Base-by-base conservation (phyloP, 2,113 vertebrate genomes). In the Pachycephala philippinensis region DNA sequence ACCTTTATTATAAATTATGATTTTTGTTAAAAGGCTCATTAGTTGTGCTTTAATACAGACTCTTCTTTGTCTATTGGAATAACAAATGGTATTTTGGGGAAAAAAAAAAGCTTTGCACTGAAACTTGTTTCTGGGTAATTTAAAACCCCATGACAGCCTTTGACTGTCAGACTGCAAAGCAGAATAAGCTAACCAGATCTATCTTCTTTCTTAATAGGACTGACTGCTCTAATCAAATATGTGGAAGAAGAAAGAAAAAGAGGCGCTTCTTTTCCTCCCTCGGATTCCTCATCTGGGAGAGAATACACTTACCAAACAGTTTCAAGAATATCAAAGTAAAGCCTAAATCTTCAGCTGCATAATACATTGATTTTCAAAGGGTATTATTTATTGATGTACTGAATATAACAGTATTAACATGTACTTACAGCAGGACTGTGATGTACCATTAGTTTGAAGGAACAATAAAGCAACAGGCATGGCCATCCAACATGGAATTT, bases 21-120 rank as follows among this genome's bases (percentile, higher is more conserved):
- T 88, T 95, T 97, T 95, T 87, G 33, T 83, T 90, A 76, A 74
- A 68, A 94, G 72, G 26, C 5, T 93, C 28, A 82, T 91, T 93
- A 94, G 61, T 30, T 88, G 18, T 91, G 33, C 91, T 97, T 97
- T 96, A 96, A 95, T 95, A 93, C 72, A 94, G 65, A 21, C 64
- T 96, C 57, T 61, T 61, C 63, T 60, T 91, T 87, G 82, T 52
- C 76, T 87, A 77, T 11, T 95, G 53, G 85, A 95, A 89, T 68
- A 91, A 78, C 4, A 4, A 95, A 91, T 64, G 42, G 86, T 85
- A 89, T 94, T 92, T 78, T 66, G 27, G 56, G 79, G 2, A 85
- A 70, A 33, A 26, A 61, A 18, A 66, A 93, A 20, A 56, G 44
- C 68, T 93, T 95, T 86, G 54, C 59, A 65, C 50, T 83, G 22